Evolutionary conservation across 1,140 invertebrate species (phyloP), one percentile per base, ranked within the genome.

Genomic region (Oreohelix idahoensis): DNA sequence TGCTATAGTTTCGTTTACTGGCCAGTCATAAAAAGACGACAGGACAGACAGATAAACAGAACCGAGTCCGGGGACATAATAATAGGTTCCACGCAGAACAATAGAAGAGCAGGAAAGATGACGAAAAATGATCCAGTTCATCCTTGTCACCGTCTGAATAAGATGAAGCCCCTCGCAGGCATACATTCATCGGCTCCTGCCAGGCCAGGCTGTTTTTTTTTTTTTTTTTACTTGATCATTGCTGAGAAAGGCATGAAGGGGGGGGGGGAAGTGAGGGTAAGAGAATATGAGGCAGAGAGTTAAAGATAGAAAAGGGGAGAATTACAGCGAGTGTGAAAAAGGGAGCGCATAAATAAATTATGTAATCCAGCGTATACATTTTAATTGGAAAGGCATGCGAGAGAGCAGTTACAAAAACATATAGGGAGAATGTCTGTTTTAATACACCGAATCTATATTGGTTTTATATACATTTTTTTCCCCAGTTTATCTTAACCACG

Each of bases 11-110:
- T 45, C 15, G 42, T 45, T 45, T 15, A 8, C 5, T 45, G 42
- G 42, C 42, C 15, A 8, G 42, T 45, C 15, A n/a, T 45, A 45
- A 15, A 5, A 8, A 45, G 42, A 45, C 42, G 42, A 15, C 49
- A 38, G 42, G 75, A 77, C 29, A 77, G 75, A 77, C 29, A 77
- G 73, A 75, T n/a, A 39, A 36, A 45, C 42, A 45, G 5, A 45
- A 75, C 26, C n/a, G 23, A 75, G 36, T n/a, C 15, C 26, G 73
- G n/a, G 36, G 45, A 35, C 13, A 36, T 26, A 39, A 23, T 58
- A 10, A 58, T 58, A 58, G 10, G 15, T 58, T 58, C 51, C 15
- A 75, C 13, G 13, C 36, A 75, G 73, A 26, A 42, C 20, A 75
- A 49, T 45, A 32, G 13, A 2, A 39, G 73, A 42, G 73, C 0